A percentile compares a stretch with the other conserved stretches of the same genome.
phyloP scores from a whole-genome alignment of 2,113 vertebrate genomes.

The Proterorhinus semilunaris region DNA sequence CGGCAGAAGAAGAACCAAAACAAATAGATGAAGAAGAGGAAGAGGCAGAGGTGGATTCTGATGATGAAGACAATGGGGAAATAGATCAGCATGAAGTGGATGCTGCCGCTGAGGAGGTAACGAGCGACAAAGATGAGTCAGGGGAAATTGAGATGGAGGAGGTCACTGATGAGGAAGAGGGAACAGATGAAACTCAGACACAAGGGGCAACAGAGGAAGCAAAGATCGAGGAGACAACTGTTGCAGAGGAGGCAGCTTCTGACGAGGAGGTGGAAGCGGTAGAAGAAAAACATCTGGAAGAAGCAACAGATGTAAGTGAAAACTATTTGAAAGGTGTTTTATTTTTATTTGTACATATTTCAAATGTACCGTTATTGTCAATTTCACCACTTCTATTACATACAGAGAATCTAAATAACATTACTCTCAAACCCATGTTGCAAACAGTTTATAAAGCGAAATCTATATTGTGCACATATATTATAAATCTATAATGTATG shows the following conservation, averaged over 20 bases:
- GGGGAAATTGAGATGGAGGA: no score
- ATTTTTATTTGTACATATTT: no score
- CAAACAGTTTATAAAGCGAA: no score
- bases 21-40: not conserved
- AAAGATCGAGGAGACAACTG: not conserved
- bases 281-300: conserved; percentile 8
- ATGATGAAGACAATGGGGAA: not conserved
- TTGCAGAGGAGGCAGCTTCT: not conserved
- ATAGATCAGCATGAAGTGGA: not conserved
- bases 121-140: not conserved
- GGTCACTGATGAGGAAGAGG: no score
- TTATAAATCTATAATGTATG: no score
- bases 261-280: not conserved
- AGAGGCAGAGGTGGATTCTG: not conserved
- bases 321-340: not conserved
- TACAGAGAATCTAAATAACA: no score
- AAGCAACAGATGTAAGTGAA: not conserved
- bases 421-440: no score
- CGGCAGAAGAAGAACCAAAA: not conserved
- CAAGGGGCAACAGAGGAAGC: not conserved
- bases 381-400: no score
- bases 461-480: no score
- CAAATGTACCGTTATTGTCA: no score
- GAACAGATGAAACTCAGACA: not conserved
- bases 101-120: not conserved